Percentiles rank a stretch among this genome's conserved stretches.
Evolutionary conservation across 2,113 vertebrate genomes (phyloP).

Genomic region (Plectropomus leopardus): DNA sequence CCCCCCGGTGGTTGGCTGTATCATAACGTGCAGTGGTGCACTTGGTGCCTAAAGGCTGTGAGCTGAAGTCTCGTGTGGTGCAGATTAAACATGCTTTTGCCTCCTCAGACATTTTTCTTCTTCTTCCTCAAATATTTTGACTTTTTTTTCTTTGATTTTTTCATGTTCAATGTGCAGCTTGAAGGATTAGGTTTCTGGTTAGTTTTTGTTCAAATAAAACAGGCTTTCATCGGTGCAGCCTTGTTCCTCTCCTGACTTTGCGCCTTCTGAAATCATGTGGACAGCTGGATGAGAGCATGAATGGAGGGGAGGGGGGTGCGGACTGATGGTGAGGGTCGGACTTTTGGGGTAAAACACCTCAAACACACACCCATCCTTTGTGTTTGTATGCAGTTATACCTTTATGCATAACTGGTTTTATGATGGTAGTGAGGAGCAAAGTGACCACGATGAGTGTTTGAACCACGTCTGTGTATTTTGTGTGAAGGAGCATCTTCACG

Average conservation of each 20-base stretch:
- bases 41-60: no score
- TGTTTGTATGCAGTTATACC: conserved; percentile 9
- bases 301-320: conserved; percentile 16
- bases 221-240: conserved; percentile 13
- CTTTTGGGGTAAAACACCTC: conserved; percentile 59
- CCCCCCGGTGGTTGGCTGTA: no score
- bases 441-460: background rate
- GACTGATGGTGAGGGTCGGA: conserved; percentile 67
- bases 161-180: no score
- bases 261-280: conserved; percentile 46
- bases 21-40: no score
- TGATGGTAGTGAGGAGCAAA: background rate
- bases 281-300: conserved; percentile 71
- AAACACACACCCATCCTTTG: conserved; percentile 50
- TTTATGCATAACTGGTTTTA: background rate
- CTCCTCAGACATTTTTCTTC: no score
- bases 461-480: background rate
- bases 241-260: conserved; percentile 34
- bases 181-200: background rate
- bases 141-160: no score
- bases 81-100: no score
- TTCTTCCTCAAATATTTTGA: no score
- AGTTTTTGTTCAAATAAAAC: background rate
- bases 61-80: no score
- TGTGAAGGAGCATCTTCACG: background rate